Conservation (phyloP, 2,113 vertebrate genomes). For the Serilophus lunatus region DNA sequence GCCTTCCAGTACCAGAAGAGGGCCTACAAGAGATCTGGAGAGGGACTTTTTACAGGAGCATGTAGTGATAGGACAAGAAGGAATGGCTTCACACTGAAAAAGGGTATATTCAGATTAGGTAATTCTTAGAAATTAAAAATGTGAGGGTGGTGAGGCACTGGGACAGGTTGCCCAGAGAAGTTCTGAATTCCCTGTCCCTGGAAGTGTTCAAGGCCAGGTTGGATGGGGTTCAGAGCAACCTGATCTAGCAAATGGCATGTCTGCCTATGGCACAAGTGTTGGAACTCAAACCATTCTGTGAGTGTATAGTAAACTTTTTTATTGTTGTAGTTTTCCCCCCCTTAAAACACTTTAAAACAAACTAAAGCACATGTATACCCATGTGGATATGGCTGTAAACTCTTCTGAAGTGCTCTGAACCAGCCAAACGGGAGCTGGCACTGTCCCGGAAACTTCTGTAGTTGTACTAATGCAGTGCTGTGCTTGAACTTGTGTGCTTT, state of each 20-base stretch:
- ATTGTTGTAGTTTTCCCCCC: neutral
- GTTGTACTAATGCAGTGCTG: neutral
- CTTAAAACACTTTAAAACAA: neutral
- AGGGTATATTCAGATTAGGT: neutral
- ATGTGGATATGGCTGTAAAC: neutral
- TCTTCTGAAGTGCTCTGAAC: neutral
- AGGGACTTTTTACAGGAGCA: neutral
- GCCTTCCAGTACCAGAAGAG: neutral
- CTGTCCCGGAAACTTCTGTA: neutral
- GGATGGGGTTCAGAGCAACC: neutral
- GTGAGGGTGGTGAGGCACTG: neutral
- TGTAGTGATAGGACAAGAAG: neutral
- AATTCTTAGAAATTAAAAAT: neutral
- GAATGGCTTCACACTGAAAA: neutral
- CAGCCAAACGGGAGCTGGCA: neutral
- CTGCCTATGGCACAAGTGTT: neutral
- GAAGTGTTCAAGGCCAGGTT: too few species aligned
- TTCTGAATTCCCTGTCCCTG: neutral
- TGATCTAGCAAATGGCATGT: neutral
- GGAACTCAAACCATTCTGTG: neutral
- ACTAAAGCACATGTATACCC: neutral
- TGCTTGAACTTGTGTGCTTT: neutral
- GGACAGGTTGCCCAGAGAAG: neutral
- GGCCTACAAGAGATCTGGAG: neutral
- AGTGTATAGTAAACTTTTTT: neutral